Conservation (phyloP, 2,113 vertebrate species). For the Martes martes region DNA sequence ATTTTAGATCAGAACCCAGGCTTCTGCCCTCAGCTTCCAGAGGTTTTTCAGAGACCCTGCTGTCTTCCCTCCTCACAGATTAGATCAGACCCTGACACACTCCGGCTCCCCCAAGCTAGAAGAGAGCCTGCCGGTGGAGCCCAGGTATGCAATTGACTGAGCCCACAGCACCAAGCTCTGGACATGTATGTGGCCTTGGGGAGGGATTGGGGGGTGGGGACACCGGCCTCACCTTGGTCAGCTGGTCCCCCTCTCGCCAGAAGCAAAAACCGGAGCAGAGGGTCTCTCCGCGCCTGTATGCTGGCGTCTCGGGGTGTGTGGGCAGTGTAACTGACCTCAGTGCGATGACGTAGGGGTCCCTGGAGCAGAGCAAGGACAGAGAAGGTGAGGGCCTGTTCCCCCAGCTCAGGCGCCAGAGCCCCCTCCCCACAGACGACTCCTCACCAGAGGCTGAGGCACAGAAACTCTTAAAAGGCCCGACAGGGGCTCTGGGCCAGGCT, state of each 20-base stretch:
- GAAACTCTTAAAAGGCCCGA: background rate
- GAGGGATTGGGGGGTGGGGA: rapidly evolving
- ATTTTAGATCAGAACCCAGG: background rate
- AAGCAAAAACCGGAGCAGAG: slow-evolving; percentile 95
- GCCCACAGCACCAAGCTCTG: background rate
- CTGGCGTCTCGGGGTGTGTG: slow-evolving; percentile 79
- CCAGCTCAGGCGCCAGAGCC: background rate
- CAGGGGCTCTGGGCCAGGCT: background rate
- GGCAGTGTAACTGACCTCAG: slow-evolving; percentile 93
- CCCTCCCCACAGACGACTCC: rapidly evolving
- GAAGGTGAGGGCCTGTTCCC: background rate
- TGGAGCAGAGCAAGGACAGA: slow-evolving; percentile 57
- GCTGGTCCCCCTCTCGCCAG: slow-evolving; percentile 84
- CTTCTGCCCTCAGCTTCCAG: background rate
- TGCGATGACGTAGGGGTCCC: slow-evolving; percentile 95
- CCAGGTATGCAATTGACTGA: background rate
- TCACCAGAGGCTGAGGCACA: background rate
- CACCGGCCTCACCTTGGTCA: slow-evolving; percentile 86
- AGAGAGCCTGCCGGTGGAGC: background rate
- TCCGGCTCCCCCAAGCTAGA: background rate
- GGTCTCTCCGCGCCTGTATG: slow-evolving; percentile 89
- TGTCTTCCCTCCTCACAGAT: background rate
- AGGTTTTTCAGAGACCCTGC: background rate
- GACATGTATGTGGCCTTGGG: background rate
- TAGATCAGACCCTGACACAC: background rate